These are phyloP conservation scores for Gymnogyps californianus DNA, from an alignment of 2,113 vertebrate species.

Conservation along the genomic window DNA sequence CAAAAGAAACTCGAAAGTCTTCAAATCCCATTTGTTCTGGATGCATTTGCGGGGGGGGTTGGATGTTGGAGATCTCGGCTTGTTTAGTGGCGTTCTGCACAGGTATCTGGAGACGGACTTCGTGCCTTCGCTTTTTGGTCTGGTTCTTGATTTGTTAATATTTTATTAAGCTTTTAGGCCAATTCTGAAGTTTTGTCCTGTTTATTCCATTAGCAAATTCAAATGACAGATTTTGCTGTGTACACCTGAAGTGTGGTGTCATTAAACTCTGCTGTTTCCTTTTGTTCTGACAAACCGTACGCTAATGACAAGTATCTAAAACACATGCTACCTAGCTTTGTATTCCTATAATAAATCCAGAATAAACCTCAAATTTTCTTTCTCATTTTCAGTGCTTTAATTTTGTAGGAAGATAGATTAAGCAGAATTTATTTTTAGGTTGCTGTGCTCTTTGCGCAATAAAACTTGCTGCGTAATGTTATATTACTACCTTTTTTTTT, in stretches of 20 bases:
- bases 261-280: not conserved
- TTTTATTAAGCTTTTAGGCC: not conserved
- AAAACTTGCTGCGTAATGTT: not conserved
- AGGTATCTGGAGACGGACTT: not conserved
- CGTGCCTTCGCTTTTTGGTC: not conserved
- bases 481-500: not conserved
- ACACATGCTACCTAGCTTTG: not conserved
- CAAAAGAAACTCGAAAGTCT: not conserved
- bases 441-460: not conserved
- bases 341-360: not conserved
- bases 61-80: not conserved
- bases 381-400: not conserved
- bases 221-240: not conserved
- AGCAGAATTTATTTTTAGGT: not conserved
- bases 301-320: rapidly evolving
- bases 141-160: not conserved
- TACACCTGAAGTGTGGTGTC: not conserved
- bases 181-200: not conserved
- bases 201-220: not conserved
- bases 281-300: not conserved
- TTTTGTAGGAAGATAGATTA: not conserved
- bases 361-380: not conserved
- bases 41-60: not conserved
- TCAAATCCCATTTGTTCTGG: not conserved
- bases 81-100: not conserved